Conservation (phyloP, 2,888 invertebrate genomes). For the Bursaphelenchus okinawaensis region DNA sequence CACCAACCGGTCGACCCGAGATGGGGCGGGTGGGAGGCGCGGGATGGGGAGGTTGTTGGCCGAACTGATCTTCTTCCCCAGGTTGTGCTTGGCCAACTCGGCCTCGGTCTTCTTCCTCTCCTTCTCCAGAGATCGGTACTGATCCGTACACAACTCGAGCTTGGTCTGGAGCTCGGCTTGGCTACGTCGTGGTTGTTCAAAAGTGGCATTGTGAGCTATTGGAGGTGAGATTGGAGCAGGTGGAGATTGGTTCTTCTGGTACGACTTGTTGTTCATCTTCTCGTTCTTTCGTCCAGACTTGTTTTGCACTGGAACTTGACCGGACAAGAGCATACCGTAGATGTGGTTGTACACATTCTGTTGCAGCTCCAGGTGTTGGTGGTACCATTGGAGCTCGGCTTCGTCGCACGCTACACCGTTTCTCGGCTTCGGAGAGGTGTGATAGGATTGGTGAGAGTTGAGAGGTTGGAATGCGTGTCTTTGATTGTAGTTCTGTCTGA, state of each 20-base stretch:
- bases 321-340: conserved; percentile 30
- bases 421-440: conserved; percentile 14
- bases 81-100: conserved; percentile 71
- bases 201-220: not conserved
- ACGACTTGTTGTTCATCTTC: conserved; percentile 3
- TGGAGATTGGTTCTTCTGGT: not conserved
- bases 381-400: conserved; percentile 32
- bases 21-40: conserved; percentile 72
- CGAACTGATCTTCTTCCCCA: conserved; percentile 73
- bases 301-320: conserved; percentile 18
- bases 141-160: conserved; percentile 74
- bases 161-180: conserved; percentile 66
- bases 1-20: conserved; percentile 72
- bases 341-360: conserved; percentile 38
- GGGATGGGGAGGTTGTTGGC: conserved; percentile 72
- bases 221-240: not conserved
- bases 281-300: conserved; percentile 1
- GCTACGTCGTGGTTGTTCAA: conserved; percentile 1
- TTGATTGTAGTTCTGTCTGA: not conserved
- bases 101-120: conserved; percentile 69
- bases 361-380: conserved; percentile 35
- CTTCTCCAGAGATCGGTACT: conserved; percentile 73
- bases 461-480: conserved; percentile 10
- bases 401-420: conserved; percentile 29
- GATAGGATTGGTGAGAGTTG: conserved; percentile 6